phyloP scores from a whole-genome alignment of 2,797 vertebrate species.

The Poecilia picta region DNA sequence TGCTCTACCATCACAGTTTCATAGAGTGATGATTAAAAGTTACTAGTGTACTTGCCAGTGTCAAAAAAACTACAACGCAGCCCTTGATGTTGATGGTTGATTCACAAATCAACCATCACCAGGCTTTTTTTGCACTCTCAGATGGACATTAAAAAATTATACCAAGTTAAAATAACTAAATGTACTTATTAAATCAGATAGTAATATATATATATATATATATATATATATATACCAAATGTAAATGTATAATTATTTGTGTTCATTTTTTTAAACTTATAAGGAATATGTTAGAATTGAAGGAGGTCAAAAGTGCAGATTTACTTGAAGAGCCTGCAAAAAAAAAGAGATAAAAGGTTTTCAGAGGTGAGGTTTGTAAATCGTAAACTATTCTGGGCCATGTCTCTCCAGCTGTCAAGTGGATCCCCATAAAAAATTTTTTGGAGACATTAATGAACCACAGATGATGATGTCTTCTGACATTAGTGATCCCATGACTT shows the following conservation, averaged over 20 bases:
- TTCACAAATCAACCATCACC: background rate
- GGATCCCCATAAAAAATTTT: background rate
- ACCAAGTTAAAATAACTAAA: background rate
- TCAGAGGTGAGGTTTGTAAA: background rate
- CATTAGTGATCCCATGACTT: background rate
- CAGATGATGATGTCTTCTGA: conserved; percentile 1
- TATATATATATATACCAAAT: background rate
- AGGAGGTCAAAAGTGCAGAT: conserved; percentile 2
- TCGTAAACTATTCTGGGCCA: background rate
- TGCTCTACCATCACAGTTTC: background rate
- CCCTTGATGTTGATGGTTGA: background rate
- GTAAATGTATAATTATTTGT: background rate
- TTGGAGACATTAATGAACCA: background rate
- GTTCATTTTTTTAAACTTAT: conserved; percentile 5
- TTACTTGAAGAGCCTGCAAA: background rate
- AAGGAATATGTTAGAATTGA: conserved; percentile 9
- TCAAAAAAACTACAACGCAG: background rate
- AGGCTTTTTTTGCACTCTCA: background rate
- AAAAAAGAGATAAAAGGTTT: background rate
- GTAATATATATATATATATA: background rate
- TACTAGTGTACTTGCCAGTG: background rate
- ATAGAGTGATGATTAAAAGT: background rate
- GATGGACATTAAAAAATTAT: background rate
- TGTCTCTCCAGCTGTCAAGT: conserved; percentile 12
- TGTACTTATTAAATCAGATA: background rate